Percentiles rank a stretch among this genome's conserved stretches.
phyloP scores from a whole-genome alignment of 2,113 vertebrate genomes.

The Nesospiza acunhae region DNA sequence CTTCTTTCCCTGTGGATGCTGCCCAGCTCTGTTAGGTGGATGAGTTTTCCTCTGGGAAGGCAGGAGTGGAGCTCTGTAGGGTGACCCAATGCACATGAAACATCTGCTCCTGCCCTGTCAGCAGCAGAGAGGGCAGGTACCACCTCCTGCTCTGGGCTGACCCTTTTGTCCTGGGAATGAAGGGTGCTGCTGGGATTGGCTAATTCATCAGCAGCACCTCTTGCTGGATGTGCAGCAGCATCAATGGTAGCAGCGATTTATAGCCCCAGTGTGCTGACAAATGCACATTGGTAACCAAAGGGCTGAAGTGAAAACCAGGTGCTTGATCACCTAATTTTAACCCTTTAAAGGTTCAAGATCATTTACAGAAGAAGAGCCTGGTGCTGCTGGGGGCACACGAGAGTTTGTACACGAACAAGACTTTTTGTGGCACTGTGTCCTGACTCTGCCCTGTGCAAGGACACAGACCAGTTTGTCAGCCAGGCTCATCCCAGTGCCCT shows the following conservation, averaged over 20 bases:
- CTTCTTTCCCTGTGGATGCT: background rate
- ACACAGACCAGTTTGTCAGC: background rate
- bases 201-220: background rate
- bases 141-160: background rate
- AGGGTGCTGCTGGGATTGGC: background rate
- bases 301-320: no score
- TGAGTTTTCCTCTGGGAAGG: background rate
- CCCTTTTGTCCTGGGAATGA: fast-evolving
- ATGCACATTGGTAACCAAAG: fast-evolving
- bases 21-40: background rate
- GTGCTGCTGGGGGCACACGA: background rate
- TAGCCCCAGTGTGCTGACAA: background rate
- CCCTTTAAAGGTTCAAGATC: background rate
- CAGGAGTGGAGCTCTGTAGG: background rate
- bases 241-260: background rate
- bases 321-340: background rate
- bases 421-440: fast-evolving
- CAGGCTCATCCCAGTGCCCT: background rate
- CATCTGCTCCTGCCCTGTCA: background rate
- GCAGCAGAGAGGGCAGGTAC: background rate
- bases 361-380: fast-evolving
- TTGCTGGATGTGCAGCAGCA: background rate
- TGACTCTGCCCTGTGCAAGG: background rate
- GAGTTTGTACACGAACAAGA: fast-evolving
- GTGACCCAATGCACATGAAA: background rate